phyloP scores from a whole-genome alignment of 2,888 invertebrate genomes.

The Ernsta delagoae region DNA sequence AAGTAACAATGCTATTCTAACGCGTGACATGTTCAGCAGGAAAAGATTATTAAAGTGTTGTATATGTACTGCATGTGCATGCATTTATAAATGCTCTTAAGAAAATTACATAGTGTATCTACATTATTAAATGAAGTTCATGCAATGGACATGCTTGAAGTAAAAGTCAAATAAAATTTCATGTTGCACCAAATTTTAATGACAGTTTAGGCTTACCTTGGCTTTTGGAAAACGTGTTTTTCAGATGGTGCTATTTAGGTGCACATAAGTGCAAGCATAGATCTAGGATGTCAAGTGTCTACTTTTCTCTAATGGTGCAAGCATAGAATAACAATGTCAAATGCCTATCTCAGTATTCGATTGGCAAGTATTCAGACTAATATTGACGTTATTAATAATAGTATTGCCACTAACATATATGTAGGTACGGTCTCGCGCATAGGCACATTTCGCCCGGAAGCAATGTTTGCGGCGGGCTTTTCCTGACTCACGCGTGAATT shows the following conservation, averaged over 20 bases:
- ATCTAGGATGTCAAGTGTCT: no score
- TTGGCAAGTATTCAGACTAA: constrained; percentile 1
- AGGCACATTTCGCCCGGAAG: constrained; percentile 28
- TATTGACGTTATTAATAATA: constrained; percentile 5
- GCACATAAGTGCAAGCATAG: no score
- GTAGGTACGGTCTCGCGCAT: constrained; percentile 13
- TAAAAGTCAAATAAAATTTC: no score
- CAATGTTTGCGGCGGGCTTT: constrained; percentile 37
- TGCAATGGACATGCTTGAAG: no score
- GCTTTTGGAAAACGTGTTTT: no score
- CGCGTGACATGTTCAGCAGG: constrained; percentile 20
- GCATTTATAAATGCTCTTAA: neutral
- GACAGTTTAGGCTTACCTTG: no score
- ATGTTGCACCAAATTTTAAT: no score
- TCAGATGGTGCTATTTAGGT: neutral
- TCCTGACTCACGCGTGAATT: constrained; percentile 36
- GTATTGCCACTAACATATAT: neutral
- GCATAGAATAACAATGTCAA: neutral
- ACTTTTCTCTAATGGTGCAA: no score
- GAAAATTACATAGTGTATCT: constrained; percentile 7
- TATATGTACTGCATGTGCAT: constrained; percentile 8
- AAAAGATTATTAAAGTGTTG: constrained; percentile 27
- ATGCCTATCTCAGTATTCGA: neutral
- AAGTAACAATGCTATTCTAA: constrained; percentile 26
- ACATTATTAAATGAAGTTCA: neutral